Percentiles rank a stretch among this genome's conserved stretches.
Conservation (phyloP, 2,888 invertebrate genomes). For the Euproctis similis region DNA sequence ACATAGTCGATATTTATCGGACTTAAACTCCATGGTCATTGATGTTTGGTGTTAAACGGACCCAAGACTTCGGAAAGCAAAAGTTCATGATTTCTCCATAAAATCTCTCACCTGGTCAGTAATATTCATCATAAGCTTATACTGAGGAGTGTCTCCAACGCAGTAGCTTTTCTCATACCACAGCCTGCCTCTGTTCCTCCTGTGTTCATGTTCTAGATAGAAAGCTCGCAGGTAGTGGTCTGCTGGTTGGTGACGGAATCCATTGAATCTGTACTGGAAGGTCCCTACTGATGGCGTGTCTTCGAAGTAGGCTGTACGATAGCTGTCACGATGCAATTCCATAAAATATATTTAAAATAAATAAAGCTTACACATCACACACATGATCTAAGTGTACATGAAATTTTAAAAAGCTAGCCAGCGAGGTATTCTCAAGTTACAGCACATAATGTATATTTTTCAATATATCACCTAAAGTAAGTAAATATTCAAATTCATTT, state of each 20-base stretch:
- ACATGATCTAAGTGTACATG: too few relatives aligned
- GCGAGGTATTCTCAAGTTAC: too few relatives aligned
- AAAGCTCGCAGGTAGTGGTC: conserved; percentile 93
- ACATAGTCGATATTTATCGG: too few relatives aligned
- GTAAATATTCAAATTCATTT: too few relatives aligned
- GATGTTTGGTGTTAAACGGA: too few relatives aligned
- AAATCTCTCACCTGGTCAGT: conserved; percentile 76
- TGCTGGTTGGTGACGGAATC: conserved; percentile 88
- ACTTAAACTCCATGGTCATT: too few relatives aligned
- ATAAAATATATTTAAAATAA: not conserved
- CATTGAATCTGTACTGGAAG: conserved; percentile 92
- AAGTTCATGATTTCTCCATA: too few relatives aligned
- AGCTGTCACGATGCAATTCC: too few relatives aligned
- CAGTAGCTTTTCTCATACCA: conserved; percentile 42
- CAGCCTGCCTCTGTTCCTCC: conserved; percentile 17
- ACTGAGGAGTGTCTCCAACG: conserved; percentile 82
- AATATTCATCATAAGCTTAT: conserved; percentile 79
- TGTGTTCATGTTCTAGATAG: conserved; percentile 77
- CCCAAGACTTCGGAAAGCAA: too few relatives aligned
- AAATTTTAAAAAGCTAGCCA: too few relatives aligned
- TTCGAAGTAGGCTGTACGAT: conserved; percentile 89
- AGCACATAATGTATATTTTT: too few relatives aligned
- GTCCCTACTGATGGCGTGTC: conserved; percentile 90
- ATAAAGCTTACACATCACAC: not conserved
- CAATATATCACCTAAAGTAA: too few relatives aligned